Evolutionary conservation across 2,797 vertebrate species (phyloP).

Genomic region (Otus scops): DNA sequence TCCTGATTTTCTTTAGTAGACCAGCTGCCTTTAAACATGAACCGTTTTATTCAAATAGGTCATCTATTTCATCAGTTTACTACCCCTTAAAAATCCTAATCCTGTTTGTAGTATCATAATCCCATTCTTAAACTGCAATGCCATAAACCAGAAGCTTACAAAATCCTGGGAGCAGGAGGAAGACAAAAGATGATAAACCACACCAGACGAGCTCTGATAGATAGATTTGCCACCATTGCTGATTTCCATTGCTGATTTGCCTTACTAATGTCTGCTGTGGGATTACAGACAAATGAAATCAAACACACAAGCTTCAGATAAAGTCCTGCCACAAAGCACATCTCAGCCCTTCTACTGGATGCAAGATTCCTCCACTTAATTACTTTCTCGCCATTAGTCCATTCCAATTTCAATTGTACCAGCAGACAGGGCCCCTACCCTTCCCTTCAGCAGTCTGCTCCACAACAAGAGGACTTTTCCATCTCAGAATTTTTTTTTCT

Average conservation of each 20-base stretch:
- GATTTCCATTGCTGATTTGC: not conserved
- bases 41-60: not conserved
- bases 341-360: not conserved
- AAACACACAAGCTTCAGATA: not conserved
- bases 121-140: not conserved
- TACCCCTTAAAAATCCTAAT: not conserved
- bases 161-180: not conserved
- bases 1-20: not conserved
- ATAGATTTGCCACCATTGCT: not conserved
- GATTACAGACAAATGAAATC: not conserved
- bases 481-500: not conserved
- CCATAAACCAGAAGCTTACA: not conserved
- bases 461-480: not conserved
- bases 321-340: not conserved
- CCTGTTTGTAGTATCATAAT: not conserved
- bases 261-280: not conserved
- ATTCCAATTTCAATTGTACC: not conserved
- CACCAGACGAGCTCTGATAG: not conserved
- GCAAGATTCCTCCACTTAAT: not conserved
- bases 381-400: not conserved
- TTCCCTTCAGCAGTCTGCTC: not conserved
- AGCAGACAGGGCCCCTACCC: not conserved
- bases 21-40: not conserved
- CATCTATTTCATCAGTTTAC: not conserved
- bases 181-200: not conserved